Conservation (phyloP, 2,797 vertebrate genomes). For the Australoheros facetus region DNA sequence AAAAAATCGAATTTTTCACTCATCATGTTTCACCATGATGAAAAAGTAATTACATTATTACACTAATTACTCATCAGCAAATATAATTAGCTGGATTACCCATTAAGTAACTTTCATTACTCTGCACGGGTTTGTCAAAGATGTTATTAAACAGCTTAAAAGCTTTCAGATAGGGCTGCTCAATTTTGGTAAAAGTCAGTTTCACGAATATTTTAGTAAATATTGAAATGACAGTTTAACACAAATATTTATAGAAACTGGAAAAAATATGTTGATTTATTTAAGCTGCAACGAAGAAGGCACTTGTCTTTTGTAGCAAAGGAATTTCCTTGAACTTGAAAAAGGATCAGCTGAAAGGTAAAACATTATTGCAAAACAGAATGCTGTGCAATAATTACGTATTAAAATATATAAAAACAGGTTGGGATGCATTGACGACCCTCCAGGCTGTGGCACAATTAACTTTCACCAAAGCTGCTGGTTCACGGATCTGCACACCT, state of each 20-base stretch:
- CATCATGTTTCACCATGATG: slow-evolving; percentile 9
- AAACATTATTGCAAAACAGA: not conserved
- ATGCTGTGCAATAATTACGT: too few relatives aligned
- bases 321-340: not conserved
- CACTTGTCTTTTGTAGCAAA: not conserved
- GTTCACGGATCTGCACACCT: too few relatives aligned
- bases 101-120: not conserved
- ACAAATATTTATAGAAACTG: too few relatives aligned
- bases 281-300: not conserved
- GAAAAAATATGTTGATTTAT: not conserved
- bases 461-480: too few relatives aligned
- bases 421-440: too few relatives aligned
- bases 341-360: not conserved
- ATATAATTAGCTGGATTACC: slow-evolving; percentile 8
- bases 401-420: too few relatives aligned
- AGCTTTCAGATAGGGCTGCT: not conserved
- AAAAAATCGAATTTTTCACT: not conserved
- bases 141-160: slow-evolving; percentile 7
- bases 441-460: too few relatives aligned
- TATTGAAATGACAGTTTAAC: not conserved
- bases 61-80: slow-evolving; percentile 5
- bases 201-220: not conserved
- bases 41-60: slow-evolving; percentile 22
- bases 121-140: not conserved
- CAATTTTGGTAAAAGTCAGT: rapidly evolving